These are phyloP conservation scores for Micropoecilia bifurca DNA, from an alignment of 2,797 vertebrate species.

Conservation along the genomic window DNA sequence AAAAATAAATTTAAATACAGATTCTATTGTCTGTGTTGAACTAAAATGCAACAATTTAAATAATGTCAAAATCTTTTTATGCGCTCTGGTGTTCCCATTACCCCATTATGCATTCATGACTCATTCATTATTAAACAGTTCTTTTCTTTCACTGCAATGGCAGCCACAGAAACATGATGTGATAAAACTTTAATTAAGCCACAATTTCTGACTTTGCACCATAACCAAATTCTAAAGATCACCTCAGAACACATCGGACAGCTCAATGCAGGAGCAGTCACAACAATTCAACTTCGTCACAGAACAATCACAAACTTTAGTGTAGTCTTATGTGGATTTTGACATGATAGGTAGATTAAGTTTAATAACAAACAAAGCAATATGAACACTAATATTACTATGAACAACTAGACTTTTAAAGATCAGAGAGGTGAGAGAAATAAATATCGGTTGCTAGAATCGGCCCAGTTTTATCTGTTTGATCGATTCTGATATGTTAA, in stretches of 20 bases:
- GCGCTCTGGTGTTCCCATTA: background rate
- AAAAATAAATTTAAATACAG: background rate
- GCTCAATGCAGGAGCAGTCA: background rate
- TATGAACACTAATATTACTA: background rate
- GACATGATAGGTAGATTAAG: background rate
- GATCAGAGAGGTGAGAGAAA: no score
- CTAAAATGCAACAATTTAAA: background rate
- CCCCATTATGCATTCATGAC: background rate
- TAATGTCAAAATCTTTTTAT: background rate
- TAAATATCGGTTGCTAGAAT: no score
- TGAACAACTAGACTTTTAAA: no score
- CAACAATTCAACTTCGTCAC: background rate
- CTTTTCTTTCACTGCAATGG: background rate
- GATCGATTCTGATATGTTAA: no score
- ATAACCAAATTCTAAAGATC: background rate
- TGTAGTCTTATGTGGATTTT: background rate
- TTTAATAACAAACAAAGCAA: background rate
- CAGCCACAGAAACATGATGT: background rate
- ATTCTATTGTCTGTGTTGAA: background rate
- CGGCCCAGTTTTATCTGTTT: no score
- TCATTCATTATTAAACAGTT: constrained; percentile 2
- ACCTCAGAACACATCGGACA: background rate
- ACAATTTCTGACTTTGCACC: background rate
- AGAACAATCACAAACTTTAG: background rate
- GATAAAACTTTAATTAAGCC: background rate